A percentile compares a stretch with the other conserved stretches of the same genome.
phyloP scores from a whole-genome alignment of 2,113 vertebrate genomes.

The Carettochelys insculpta region DNA sequence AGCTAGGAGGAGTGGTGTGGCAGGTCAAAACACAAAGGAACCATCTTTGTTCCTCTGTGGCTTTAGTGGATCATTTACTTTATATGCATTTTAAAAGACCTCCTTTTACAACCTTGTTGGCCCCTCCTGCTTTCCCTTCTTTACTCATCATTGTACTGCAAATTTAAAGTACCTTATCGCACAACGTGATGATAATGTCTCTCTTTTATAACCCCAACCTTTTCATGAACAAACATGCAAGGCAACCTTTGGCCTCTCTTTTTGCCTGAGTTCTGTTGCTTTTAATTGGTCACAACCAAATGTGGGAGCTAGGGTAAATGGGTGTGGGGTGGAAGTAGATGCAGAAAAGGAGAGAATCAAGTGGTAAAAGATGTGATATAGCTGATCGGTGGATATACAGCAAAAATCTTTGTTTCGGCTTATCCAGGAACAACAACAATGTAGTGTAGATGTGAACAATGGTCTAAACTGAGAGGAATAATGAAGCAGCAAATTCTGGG shows the following conservation, averaged over 20 bases:
- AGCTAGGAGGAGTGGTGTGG: neutral
- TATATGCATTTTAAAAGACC: conserved; percentile 49
- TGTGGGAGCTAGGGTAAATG: conserved; percentile 21
- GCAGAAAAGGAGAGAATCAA: conserved; percentile 15
- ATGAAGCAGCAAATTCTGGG: conserved; percentile 49
- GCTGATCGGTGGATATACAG: neutral
- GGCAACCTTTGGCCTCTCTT: conserved; percentile 79
- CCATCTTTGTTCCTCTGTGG: conserved; percentile 34
- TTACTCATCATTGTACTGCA: conserved; percentile 29
- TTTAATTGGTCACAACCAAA: conserved; percentile 66
- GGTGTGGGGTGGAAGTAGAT: conserved; percentile 40
- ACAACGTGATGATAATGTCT: conserved; percentile 61
- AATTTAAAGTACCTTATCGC: conserved; percentile 70
- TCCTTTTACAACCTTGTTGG: conserved; percentile 18
- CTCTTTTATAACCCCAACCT: conserved; percentile 73
- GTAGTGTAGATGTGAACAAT: conserved; percentile 16
- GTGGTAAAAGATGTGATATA: neutral
- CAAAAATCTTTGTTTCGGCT: neutral
- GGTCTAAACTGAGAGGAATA: conserved; percentile 40
- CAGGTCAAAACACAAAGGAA: conserved; percentile 26
- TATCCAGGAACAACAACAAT: neutral
- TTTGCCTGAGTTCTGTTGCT: conserved; percentile 64
- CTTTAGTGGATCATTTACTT: conserved; percentile 22
- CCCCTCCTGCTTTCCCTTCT: conserved; percentile 30
- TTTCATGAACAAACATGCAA: conserved; percentile 75